These are phyloP conservation scores for Trachelus troglodyta DNA, from an alignment of 2,888 invertebrate genomes.

Conservation along the genomic window DNA sequence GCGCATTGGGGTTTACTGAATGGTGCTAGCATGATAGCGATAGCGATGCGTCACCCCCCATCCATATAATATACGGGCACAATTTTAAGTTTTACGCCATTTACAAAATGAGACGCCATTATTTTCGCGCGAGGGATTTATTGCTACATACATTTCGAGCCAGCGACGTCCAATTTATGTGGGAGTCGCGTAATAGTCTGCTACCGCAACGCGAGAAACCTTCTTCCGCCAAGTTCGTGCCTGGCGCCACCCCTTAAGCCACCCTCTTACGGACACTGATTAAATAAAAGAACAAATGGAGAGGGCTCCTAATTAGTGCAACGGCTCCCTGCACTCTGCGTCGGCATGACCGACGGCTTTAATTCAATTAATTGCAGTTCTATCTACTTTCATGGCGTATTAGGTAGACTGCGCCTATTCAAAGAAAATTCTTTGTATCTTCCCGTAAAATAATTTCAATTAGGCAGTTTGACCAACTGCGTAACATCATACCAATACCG, in stretches of 20 bases:
- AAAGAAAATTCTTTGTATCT: too few species aligned
- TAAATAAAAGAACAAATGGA: slow-evolving; percentile 54
- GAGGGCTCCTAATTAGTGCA: not conserved
- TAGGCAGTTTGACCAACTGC: not conserved
- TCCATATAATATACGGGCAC: slow-evolving; percentile 48
- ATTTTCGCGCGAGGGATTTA: slow-evolving; percentile 63
- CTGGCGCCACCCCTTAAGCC: slow-evolving; percentile 11
- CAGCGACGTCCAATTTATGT: slow-evolving; percentile 62
- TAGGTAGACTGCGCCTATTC: not conserved
- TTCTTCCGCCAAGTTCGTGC: slow-evolving; percentile 20
- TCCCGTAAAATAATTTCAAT: too few species aligned
- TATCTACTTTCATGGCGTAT: not conserved
- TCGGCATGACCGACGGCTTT: slow-evolving; percentile 34
- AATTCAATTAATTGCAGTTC: slow-evolving; percentile 32
- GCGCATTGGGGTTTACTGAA: slow-evolving; percentile 37
- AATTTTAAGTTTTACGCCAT: slow-evolving; percentile 65
- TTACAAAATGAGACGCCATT: slow-evolving; percentile 66
- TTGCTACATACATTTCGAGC: slow-evolving; percentile 61
- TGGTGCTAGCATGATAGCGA: slow-evolving; percentile 40
- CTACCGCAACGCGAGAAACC: slow-evolving; percentile 57
- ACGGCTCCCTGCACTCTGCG: slow-evolving; percentile 39
- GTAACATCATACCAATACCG: not conserved
- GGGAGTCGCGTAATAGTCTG: slow-evolving; percentile 63
- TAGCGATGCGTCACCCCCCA: slow-evolving; percentile 42
- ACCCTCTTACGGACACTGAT: slow-evolving; percentile 39